These are phyloP conservation scores for Corythoichthys intestinalis DNA, from an alignment of 2,113 vertebrate species.

Conservation along the genomic window DNA sequence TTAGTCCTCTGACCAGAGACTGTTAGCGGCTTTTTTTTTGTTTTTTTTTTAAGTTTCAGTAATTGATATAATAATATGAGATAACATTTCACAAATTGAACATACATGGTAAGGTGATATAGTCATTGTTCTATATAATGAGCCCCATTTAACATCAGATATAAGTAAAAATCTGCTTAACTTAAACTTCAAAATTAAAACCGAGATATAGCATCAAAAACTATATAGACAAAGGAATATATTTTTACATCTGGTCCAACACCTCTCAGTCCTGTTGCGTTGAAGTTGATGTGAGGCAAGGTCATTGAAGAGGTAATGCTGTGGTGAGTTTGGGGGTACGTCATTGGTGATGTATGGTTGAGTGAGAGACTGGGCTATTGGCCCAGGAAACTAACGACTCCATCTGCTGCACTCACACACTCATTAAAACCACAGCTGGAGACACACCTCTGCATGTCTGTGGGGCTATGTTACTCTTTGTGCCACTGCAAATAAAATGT, in stretches of 20 bases:
- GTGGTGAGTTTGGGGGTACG: constrained; percentile 28
- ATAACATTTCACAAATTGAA: no score
- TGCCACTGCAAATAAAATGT: not conserved
- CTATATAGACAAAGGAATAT: not conserved
- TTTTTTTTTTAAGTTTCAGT: no score
- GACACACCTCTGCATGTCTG: constrained; percentile 47
- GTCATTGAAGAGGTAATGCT: constrained; percentile 20
- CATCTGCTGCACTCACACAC: constrained; percentile 63
- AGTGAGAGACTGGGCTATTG: constrained; percentile 38
- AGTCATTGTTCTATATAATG: no score
- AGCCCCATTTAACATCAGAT: no score
- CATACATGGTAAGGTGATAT: no score
- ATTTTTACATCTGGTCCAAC: not conserved
- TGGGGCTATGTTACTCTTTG: constrained; percentile 9
- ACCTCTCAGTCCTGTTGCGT: not conserved
- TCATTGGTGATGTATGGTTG: constrained; percentile 39
- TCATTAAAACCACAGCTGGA: constrained; percentile 68
- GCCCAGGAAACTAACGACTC: constrained; percentile 55
- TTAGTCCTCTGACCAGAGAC: no score
- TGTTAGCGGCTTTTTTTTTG: no score
- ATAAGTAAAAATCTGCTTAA: no score
- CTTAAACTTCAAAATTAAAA: no score
- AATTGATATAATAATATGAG: no score
- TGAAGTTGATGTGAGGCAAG: not conserved
- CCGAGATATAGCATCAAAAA: not conserved